phyloP scores from a whole-genome alignment of 2,888 invertebrate species.

The Apomyelois bistriatella region DNA sequence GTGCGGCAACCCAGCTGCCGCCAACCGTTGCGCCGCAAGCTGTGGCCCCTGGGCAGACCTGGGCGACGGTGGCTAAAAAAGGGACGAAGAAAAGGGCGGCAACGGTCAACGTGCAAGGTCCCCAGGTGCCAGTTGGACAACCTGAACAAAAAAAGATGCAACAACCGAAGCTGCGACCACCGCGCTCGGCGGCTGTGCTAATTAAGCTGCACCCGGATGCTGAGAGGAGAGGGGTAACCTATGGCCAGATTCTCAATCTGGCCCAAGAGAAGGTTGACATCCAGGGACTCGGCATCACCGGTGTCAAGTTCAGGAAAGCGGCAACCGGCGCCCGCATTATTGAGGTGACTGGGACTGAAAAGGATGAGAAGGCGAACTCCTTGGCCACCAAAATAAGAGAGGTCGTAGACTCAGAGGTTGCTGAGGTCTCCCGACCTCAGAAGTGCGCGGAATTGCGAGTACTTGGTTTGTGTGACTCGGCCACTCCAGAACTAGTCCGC shows the following conservation, averaged over 20 bases:
- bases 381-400: not conserved
- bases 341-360: not conserved
- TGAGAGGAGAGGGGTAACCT: not conserved
- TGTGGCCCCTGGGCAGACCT: no score
- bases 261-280: not conserved
- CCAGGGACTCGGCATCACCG: not conserved
- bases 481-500: no score
- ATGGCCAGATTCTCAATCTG: not conserved
- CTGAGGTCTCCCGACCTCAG: no score
- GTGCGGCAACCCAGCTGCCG: no score
- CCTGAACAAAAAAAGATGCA: not conserved
- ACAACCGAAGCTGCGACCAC: no score
- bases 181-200: not conserved
- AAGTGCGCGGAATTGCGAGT: no score
- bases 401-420: not conserved
- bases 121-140: not conserved
- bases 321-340: not conserved
- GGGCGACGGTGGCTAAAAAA: no score
- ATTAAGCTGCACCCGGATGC: not conserved
- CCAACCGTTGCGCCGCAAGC: no score
- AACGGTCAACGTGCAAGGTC: not conserved
- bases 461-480: no score
- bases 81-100: not conserved
- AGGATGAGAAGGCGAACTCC: not conserved
- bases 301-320: not conserved